These are phyloP conservation scores for Temnopleurus reevesii DNA, from an alignment of 53 echinoderm and acorn worm genomes.

Conservation along the genomic window DNA sequence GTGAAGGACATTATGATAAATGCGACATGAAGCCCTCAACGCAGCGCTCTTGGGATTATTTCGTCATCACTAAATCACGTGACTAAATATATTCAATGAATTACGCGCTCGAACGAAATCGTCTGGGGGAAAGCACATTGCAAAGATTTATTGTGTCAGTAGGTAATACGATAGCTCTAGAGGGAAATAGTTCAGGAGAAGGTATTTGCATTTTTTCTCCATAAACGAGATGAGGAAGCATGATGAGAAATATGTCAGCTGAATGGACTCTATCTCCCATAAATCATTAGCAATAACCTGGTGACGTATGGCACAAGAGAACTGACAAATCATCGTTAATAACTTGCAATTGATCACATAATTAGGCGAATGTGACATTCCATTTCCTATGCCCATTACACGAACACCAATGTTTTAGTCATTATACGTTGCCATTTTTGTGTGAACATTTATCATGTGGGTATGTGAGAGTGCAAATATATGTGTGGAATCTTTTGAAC, in stretches of 20 bases:
- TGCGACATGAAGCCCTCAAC: neutral
- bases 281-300: neutral
- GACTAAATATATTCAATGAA: neutral
- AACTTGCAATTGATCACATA: neutral
- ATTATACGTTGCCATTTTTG: too few relatives aligned
- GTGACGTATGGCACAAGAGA: neutral
- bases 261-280: neutral
- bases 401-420: too few relatives aligned
- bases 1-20: neutral
- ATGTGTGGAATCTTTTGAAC: too few relatives aligned
- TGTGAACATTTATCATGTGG: too few relatives aligned
- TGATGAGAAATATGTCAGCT: neutral
- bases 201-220: neutral
- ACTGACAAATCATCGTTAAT: neutral
- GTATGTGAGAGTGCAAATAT: too few relatives aligned
- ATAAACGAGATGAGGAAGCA: neutral
- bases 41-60: neutral
- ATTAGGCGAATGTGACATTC: neutral
- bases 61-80: neutral
- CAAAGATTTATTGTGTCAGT: constrained; percentile 40
- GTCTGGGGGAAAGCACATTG: constrained; percentile 23
- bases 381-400: too few relatives aligned
- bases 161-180: constrained; percentile 28
- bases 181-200: constrained; percentile 8
- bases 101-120: constrained; percentile 17